Evolutionary conservation across 2,797 vertebrate genomes (phyloP), one percentile per base, ranked within the genome.

Genomic region (Todus mexicanus): DNA sequence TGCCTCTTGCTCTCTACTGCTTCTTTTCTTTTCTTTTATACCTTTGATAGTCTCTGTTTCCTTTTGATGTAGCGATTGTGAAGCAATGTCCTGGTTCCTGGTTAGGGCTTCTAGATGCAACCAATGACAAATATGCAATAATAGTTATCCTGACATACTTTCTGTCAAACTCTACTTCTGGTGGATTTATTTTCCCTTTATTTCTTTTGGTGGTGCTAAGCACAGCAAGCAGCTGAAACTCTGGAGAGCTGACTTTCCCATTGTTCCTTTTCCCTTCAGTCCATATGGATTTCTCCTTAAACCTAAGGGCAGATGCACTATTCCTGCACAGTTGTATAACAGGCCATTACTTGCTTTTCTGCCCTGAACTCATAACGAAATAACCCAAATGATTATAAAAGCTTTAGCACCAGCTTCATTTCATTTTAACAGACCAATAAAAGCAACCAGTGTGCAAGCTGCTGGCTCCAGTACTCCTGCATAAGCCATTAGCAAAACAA

Each of bases 401-500:
- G 82, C 92, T 94, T 95, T 90, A 94, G 33, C 66, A 87, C 84
- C 64, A 84, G 70, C 84, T 93, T 93, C 37, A 65, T 92, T 95
- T 95, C 93, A 87, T 90, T 93, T 95, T 94, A 92, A 89, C 87
- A 92, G 86, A 69, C 66, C 73, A 80, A 48, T 94, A 94, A 96
- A 95, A 94, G 80, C 86, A 96, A 75, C 69, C 47, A 74, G 79
- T 60, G 47, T 80, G 72, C 37, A 72, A 72, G 68, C 71, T 74
- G 61, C 77, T 96, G 92, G 87, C 87, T 97, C 87, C 71, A 89
- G 65, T 85, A 65, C 14, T 88, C 54, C 87, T 94, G 64, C 74
- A 83, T 51, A 91, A 94, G 79, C 87, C 70, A 90, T 93, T 95
- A 91, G 71, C 82, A 90, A 91, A 94, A 76, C 80, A 94, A 29